Base-by-base conservation (phyloP, 2,888 invertebrate species). In the Ichneumon xanthorius region DNA sequence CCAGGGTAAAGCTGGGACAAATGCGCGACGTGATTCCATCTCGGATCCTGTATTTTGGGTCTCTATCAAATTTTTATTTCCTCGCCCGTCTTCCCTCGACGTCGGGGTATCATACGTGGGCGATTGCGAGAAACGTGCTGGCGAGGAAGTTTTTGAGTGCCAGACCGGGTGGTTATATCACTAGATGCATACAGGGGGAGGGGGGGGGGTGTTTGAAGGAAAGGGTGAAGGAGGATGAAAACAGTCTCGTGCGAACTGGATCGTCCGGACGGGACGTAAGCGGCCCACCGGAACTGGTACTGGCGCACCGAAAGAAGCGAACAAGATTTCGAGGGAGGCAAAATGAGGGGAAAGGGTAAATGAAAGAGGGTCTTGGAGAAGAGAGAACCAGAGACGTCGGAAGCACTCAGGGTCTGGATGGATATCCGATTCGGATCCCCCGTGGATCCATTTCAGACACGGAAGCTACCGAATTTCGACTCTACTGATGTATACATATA, bases 341-440 rank as follows among this genome's bases (percentile, higher is more conserved):
- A 37, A 75, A 50, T 40, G 37, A 50, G 37, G 63, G 65, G n/a
- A 14, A 16, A 26, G 63, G 61, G 67, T 65, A 70, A 45, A 80
- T 16, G 67, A 70, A 68, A 33, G 70, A 77, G 48, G 30, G 53
- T 79, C 81, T 73, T 71, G 80, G 37, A 81, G 50, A 65, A 68
- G 78, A 65, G 80, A 50, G 16, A 86, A 80, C 71, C 76, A 71
- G 82, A 84, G 80, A 77, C 53, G 86, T 84, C 84, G 86, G 84
- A 86, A 86, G 84, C 86, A 86, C 84, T 84, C 84, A 86, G 78
- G 65, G 65, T 53, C 81, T 70, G 48, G 80, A 86, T 86, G 75
- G 80, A 86, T 86, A 83, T 83, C 81, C 81, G 70, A 81, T 81
- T 84, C 80, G 75, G 30, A 67, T 72, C 16, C 75, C 80, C 67